Evolutionary conservation across 2,113 vertebrate species (phyloP), one percentile per base, ranked within the genome.

Genomic region (Sturnus vulgaris): DNA sequence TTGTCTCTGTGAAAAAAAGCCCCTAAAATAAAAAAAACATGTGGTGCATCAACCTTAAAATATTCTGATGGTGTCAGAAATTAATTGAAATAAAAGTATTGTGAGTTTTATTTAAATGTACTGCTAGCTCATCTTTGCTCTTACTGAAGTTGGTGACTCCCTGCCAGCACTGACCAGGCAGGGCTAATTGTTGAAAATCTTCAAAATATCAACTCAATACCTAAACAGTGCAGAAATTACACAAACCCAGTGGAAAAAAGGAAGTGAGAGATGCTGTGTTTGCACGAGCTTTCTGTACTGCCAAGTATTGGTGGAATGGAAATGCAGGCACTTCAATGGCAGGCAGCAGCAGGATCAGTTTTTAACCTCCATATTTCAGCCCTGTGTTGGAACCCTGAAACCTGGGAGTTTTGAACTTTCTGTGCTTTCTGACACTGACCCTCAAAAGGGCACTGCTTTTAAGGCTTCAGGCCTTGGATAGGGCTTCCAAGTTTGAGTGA

Each of bases 221-320:
- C 13, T 20, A 56, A 88, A 72, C 4, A 75, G 49, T 0, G 0
- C 18, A 59, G 57, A 52, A 49, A 44, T 37, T 20, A 24, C 9
- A 10, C 22, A 19, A 68, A 31, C 7, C 16, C 16, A 11, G 4
- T 17, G 35, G 27, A 24, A 25, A 24, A 64, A 25, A 78, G 63
- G 33, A 56, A 47, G 21, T 15, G 15, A 52, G 25, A 15, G 42
- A 30, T 4, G 3, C 21, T 85, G 30, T 40, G 14, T 61, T 57
- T 44, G 23, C 12, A 20, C 0, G 4, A 14, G 28, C 33, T 72
- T 71, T 20, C 44, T 25, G 0, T 25, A 7, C 12, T 18, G 10
- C 28, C 8, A 20, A 27, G 13, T 11, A 46, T 1, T 0, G 1
- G 12, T 37, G 59, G 65, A 65, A 44, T 46, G 12, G 47, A 57